Evolutionary conservation across 2,797 vertebrate species (phyloP).

Genomic region (Tolypeutes matacus): DNA sequence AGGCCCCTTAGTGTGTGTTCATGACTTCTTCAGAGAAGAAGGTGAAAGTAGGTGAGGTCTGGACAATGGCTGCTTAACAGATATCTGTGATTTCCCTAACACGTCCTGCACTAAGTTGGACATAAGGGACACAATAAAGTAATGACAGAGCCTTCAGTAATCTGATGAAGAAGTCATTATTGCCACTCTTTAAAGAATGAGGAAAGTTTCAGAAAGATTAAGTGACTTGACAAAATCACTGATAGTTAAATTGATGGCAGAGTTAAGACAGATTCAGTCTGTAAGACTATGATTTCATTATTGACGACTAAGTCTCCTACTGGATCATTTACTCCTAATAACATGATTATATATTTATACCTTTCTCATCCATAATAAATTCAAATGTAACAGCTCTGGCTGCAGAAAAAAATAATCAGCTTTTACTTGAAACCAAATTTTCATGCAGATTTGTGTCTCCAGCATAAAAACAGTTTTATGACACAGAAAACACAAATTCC

Average conservation of each 20-base stretch:
- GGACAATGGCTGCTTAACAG: too few species aligned
- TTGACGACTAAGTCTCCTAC: not conserved
- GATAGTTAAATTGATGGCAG: not conserved
- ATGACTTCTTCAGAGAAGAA: too few species aligned
- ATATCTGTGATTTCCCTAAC: too few species aligned
- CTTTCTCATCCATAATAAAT: constrained; percentile 44
- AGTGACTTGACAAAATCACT: not conserved
- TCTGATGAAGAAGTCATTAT: not conserved
- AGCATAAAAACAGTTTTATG: constrained; percentile 42
- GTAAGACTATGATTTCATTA: not conserved
- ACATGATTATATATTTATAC: not conserved
- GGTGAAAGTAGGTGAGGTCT: too few species aligned
- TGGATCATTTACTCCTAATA: constrained; percentile 22
- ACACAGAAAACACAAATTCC: constrained; percentile 31
- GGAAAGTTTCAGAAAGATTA: not conserved
- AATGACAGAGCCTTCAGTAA: not conserved
- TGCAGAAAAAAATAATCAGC: constrained; percentile 11
- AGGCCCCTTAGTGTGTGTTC: too few species aligned
- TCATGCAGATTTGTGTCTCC: constrained; percentile 26
- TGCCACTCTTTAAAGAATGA: constrained; percentile 31
- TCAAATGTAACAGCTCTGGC: constrained; percentile 37
- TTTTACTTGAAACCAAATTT: constrained; percentile 65
- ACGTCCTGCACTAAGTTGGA: not conserved
- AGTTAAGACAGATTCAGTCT: constrained; percentile 13
- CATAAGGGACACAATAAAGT: not conserved